Evolutionary conservation across 2,113 vertebrate genomes (phyloP), one percentile per base, ranked within the genome.

Genomic region (Brachionichthys hirsutus): DNA sequence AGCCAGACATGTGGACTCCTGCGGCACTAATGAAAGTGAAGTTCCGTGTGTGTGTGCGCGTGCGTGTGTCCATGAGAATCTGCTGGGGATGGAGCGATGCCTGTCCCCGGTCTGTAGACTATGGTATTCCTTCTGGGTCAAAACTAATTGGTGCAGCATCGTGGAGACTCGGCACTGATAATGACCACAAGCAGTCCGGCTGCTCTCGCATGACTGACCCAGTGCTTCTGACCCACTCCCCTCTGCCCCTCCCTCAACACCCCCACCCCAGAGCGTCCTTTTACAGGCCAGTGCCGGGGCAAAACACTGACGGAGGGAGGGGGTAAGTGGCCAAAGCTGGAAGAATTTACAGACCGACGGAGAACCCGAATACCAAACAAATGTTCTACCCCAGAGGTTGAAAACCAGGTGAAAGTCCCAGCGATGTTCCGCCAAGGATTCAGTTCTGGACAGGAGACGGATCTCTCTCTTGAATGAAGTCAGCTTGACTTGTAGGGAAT

Each of bases 101-200:
- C 72, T 20, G 54, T 78, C 73, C 59, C 63, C 50, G 35, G 54
- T 84, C 67, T 63, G 19, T 65, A 78, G 71, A 69, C 70, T 73
- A 51, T 10, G 12, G 36, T 50, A n/a, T 83, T 85, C 81, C 80
- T 90, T 88, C 87, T 87, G 85, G 87, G 86, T 89, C 86, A 89
- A 75, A 88, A 91, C 77, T 90, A 91, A 91, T 89, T 89, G 88
- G 88, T 87, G 78, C 70, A 30, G 78, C 83, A 85, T 70, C 35
- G 73, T 74, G 77, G 59, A 82, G 80, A 85, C 77, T 87, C 72
- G 73, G 78, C n/a, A n/a, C 73, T 74, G 81, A 87, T 89, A 91
- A 91, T 91, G 87, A 91, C 89, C 87, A 90, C 82, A 87, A 90
- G 88, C 88, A 66, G 70, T 85, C 48, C 10, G 55, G 71, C 83